These are phyloP conservation scores for Macaria liturata DNA, from an alignment of 2,888 invertebrate species.

Conservation along the genomic window DNA sequence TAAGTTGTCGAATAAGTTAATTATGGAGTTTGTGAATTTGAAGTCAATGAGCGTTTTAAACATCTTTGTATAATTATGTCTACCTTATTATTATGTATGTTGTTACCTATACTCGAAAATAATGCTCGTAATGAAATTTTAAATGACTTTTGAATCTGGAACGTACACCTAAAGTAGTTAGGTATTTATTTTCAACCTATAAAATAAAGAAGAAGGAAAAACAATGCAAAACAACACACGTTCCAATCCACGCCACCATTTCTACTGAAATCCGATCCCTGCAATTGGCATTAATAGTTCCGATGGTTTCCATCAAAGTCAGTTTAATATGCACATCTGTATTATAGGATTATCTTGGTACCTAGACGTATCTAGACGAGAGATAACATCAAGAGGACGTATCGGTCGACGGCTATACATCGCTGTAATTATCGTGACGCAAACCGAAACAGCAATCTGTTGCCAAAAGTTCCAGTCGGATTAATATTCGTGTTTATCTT, in stretches of 20 bases:
- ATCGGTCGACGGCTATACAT: slow-evolving; percentile 59
- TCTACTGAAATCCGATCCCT: slow-evolving; percentile 32
- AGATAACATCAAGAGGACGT: slow-evolving; percentile 60
- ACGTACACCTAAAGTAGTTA: no score
- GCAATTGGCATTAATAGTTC: slow-evolving; percentile 32
- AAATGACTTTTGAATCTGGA: no score
- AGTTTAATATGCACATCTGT: slow-evolving; percentile 44
- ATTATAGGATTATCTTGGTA: slow-evolving; percentile 61
- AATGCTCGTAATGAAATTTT: no score
- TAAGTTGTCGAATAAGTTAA: slow-evolving; percentile 2
- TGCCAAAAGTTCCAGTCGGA: slow-evolving; percentile 15
- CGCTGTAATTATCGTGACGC: slow-evolving; percentile 38
- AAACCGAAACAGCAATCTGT: slow-evolving; percentile 29
- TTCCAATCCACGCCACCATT: slow-evolving; percentile 1
- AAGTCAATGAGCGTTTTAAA: no score
- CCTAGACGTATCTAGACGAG: slow-evolving; percentile 53
- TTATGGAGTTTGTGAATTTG: background rate
- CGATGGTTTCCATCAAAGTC: slow-evolving; percentile 38
- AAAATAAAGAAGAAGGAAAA: no score
- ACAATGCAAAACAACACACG: no score
- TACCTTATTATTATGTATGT: no score
- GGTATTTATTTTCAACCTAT: no score
- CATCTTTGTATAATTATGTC: no score
- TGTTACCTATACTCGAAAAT: no score
- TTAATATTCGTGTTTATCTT: background rate